A percentile compares a stretch with the other conserved stretches of the same genome.
These are phyloP conservation scores for Drosophila yakuba DNA, from an alignment of 1,140 invertebrate genomes.

Conservation along the genomic window DNA sequence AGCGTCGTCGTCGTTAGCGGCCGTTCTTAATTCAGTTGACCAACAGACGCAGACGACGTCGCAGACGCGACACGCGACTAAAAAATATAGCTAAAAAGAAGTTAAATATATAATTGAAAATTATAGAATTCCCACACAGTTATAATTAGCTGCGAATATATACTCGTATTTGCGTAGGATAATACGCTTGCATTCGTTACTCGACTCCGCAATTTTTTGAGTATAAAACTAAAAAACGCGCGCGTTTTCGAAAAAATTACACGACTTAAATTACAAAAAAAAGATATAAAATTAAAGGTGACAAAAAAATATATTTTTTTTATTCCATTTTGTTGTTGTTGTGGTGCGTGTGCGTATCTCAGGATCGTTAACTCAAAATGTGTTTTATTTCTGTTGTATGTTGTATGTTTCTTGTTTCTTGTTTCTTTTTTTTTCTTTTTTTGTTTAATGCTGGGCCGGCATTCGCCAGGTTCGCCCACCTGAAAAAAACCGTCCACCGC, in stretches of 20 bases:
- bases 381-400: slow-evolving; percentile 25
- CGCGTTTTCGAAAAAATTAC: slow-evolving; percentile 44
- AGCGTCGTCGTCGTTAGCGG: slow-evolving; percentile 33
- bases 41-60: slow-evolving; percentile 79
- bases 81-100: slow-evolving; percentile 35
- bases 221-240: slow-evolving; percentile 33
- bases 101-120: slow-evolving; percentile 34
- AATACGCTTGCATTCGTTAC: slow-evolving; percentile 10
- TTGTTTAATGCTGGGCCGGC: slow-evolving; percentile 45
- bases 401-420: slow-evolving; percentile 22
- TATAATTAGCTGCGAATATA: slow-evolving; percentile 16
- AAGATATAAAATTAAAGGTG: slow-evolving; percentile 25
- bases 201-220: slow-evolving; percentile 6
- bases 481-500: slow-evolving; percentile 41
- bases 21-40: slow-evolving; percentile 84
- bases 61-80: slow-evolving; percentile 76
- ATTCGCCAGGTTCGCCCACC: slow-evolving; percentile 69
- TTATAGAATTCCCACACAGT: slow-evolving; percentile 25
- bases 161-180: slow-evolving; percentile 7
- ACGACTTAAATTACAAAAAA: slow-evolving; percentile 23
- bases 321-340: slow-evolving; percentile 19
- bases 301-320: slow-evolving; percentile 39
- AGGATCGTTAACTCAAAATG: slow-evolving; percentile 43
- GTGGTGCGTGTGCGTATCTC: slow-evolving; percentile 65
- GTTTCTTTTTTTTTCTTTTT: slow-evolving; percentile 7